Evolutionary conservation across 2,113 vertebrate species (phyloP), one percentile per base, ranked within the genome.

Genomic region (Bagarius yarrelli): DNA sequence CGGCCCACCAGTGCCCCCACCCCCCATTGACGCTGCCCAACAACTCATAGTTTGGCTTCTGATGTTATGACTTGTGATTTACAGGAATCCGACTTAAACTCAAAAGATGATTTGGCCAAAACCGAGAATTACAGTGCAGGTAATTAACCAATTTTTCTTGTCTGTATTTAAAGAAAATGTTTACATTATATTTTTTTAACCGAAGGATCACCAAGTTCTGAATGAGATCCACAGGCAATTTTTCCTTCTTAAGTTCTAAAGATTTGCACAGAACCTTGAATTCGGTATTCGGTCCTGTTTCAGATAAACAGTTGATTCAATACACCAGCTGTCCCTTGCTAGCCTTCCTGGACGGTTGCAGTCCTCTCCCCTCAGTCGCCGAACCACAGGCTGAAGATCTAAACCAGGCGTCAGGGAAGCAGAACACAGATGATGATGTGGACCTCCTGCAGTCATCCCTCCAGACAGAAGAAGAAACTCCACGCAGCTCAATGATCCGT

Each of bases 291-390:
- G 40, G 19, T 76, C 18, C 18, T 25, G 23, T 80, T 4, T 55
- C 79, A 96, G 97, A 96, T 79, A 97, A 97, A 81, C 97, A 96
- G 85, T 89, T 99, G 87, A 94, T 98, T 88, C 97, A 99, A 89
- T 98, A 97, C 85, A 98, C 95, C 1, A 92, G 94, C 0, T 97
- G 94, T 83, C 96, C 97, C 56, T 93, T 98, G 82, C 90, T 98
- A 84, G 95, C 96, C 61, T 94, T 97, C 87, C 91, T 99, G 0
- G 97, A 98, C 27, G 95, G 96, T 76, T 96, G 90, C 86, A 84
- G 92, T 21, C 82, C 91, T 69, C 87, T 93, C 0, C 27, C 88
- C 8, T n/a, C 83, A 1, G 91, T 27, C 6, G 4, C 55, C 19
- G 82, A 76, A 8, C 23, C 61, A 34, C 78, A 55, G 40, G 16